Base-by-base conservation (phyloP, 2,113 vertebrate genomes). In the Boulengeromyrus knoepffleri region DNA sequence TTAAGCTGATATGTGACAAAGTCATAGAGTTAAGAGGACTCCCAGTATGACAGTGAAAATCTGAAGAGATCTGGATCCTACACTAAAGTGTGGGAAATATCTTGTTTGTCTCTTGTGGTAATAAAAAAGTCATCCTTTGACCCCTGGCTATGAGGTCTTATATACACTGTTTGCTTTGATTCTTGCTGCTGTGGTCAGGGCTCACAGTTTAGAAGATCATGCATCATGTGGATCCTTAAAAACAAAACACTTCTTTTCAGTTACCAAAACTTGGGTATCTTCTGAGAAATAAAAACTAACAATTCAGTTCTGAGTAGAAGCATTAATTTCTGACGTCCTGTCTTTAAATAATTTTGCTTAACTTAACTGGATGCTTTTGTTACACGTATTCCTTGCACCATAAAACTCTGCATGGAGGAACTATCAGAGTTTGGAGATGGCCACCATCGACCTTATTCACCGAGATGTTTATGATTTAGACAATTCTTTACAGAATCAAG, bases 21-120 rank as follows among this genome's bases (percentile, higher is more conserved):
- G 70, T 77, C 27, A 31, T 77, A 19, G 74, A 77, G 1, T 42
- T 19, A 17, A 17, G 36, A 80, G 17, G 31, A 42, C 74, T 80
- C 31, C 17, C 36, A 39, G 74, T 70, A 13, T 70, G 62, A 70
- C n/a, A 70, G 27, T 31, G 62, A 70, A 27, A 70, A 70, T 31
- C n/a, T 19, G 74, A 42, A 17, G 31, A 5, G 89, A 90, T 19
- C 90, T 88, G 85, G 56, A 45, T 77, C 84, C 92, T 90, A 91
- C 91, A 88, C 88, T 93, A 12, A 93, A 94, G 94, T 95, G 95
- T 96, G 96, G 95, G 95, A 96, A 96, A 93, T 89, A 90, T 94
- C 90, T 89, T 53, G 66, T 88, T 91, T 66, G 91, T 95, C 95
- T 94, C 94, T 53, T 62, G 95, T 92, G 95, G 88, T 90, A 93